These are phyloP conservation scores for Drosophila parabipectinata DNA, from an alignment of 1,140 invertebrate genomes.

Conservation along the genomic window DNA sequence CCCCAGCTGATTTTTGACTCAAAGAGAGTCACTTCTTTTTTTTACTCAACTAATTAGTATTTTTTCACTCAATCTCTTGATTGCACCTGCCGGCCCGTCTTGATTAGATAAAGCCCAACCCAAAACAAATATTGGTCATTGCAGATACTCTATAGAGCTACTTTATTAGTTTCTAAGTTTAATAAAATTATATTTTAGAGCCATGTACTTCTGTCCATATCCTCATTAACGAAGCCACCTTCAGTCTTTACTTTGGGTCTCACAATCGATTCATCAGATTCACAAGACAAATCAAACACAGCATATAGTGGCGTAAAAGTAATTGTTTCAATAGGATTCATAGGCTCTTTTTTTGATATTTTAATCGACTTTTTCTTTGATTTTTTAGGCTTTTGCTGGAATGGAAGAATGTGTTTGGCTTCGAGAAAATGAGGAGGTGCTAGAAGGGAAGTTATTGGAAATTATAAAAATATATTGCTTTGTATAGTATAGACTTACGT, in stretches of 20 bases:
- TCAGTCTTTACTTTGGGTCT: slow-evolving; percentile 6
- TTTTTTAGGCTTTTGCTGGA: slow-evolving; percentile 21
- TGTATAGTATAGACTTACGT: slow-evolving; percentile 17
- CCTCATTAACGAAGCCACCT: slow-evolving; percentile 18
- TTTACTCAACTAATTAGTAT: neutral
- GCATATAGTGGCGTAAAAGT: slow-evolving; percentile 58
- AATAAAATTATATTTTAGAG: slow-evolving; percentile 19
- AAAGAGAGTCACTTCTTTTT: neutral
- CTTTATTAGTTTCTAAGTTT: neutral
- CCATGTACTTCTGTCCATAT: slow-evolving; percentile 49
- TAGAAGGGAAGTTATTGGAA: slow-evolving; percentile 9
- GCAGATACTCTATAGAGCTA: neutral
- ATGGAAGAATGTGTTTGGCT: slow-evolving; percentile 50
- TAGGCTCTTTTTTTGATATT: slow-evolving; percentile 8
- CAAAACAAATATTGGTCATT: slow-evolving; percentile 2
- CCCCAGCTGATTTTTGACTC: slow-evolving; percentile 1
- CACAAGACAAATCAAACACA: slow-evolving; percentile 57
- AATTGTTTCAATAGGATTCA: neutral
- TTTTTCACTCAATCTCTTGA: slow-evolving; percentile 7
- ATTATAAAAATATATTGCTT: neutral
- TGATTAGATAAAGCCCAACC: slow-evolving; percentile 36
- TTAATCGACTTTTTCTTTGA: slow-evolving; percentile 18
- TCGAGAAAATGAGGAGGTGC: slow-evolving; percentile 58
- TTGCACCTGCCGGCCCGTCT: slow-evolving; percentile 7
- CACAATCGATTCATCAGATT: slow-evolving; percentile 13